Evolutionary conservation across 2,888 invertebrate species (phyloP).

Genomic region (Pollenia labialis): DNA sequence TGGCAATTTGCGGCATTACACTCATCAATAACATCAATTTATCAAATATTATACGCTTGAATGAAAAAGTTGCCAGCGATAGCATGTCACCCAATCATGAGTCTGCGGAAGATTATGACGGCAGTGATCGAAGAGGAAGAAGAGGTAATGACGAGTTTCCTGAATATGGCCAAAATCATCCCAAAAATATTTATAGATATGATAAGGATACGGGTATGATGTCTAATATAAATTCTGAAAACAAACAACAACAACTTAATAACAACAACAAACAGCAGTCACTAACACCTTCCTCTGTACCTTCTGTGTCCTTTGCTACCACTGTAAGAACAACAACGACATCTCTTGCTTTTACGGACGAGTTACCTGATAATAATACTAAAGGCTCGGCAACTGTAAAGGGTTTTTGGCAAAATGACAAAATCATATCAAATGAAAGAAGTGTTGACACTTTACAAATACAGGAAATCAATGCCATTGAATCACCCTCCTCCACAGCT

Average conservation of each 20-base stretch:
- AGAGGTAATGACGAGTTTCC: constrained; percentile 65
- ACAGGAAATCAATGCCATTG: constrained; percentile 65
- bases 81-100: constrained; percentile 79
- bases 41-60: constrained; percentile 82
- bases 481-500: constrained; percentile 9
- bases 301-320: background rate
- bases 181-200: constrained; percentile 80
- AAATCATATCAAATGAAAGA: constrained; percentile 66
- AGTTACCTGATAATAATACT: background rate
- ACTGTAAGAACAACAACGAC: background rate
- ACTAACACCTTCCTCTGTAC: background rate
- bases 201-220: constrained; percentile 73
- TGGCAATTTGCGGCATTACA: constrained; percentile 85
- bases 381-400: constrained; percentile 72
- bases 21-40: constrained; percentile 84
- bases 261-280: constrained; percentile 9
- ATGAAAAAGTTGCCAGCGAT: constrained; percentile 83
- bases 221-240: constrained; percentile 54
- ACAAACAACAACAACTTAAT: constrained; percentile 17
- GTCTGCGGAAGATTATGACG: constrained; percentile 30
- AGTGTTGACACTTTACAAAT: constrained; percentile 67
- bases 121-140: constrained; percentile 65
- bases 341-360: background rate
- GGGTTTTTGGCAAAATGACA: constrained; percentile 74
- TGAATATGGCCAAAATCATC: constrained; percentile 82